Evolutionary conservation across 1,140 invertebrate species (phyloP), one percentile per base, ranked within the genome.

Genomic region (Drosophila orosa): DNA sequence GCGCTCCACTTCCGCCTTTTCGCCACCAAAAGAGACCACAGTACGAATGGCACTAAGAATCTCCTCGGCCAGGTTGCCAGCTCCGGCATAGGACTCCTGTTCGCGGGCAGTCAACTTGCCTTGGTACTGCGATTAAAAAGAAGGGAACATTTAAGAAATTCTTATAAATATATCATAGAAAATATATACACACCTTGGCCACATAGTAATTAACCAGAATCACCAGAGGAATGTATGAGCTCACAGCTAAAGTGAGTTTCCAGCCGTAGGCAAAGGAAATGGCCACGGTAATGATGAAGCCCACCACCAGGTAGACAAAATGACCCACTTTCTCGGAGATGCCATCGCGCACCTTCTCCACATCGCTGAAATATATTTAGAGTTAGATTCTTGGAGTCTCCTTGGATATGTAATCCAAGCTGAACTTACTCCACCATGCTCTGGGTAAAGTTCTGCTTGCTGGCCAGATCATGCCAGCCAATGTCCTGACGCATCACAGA

Each of bases 401-500:
- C 10, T 12, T 15, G 6, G 5, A 2, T 22, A n/a, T 2, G 12
- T 42, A 42, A 10, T 7, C 10, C 31, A 10, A 24, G 8, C 7
- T 19, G 0, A 27, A 84, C 80, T 75, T 65, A 98, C 97, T 98
- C 97, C 25, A 97, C 95, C 52, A 98, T 94, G 85, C 96, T 94
- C 55, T 96, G 95, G 22, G 97, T 97, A 87, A 99, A 96, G 92
- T 98, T 97, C 82, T 97, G 96, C 25, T 96, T 96, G 47, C 96
- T 95, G 94, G 87, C 87, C 3, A 95, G 95, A 91, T 98, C 98
- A 92, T 97, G 98, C 96, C 97, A 99, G 4, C 95, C 94, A 87
- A 98, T 97, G 81, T 98, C 97, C 91, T 98, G 98, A 37, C 96
- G 94, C 17, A 99, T 92, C 0, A 97, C 95, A 3, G 96, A 94